Evolutionary conservation across 2,797 vertebrate species (phyloP).

Genomic region (Dryobates pubescens): DNA sequence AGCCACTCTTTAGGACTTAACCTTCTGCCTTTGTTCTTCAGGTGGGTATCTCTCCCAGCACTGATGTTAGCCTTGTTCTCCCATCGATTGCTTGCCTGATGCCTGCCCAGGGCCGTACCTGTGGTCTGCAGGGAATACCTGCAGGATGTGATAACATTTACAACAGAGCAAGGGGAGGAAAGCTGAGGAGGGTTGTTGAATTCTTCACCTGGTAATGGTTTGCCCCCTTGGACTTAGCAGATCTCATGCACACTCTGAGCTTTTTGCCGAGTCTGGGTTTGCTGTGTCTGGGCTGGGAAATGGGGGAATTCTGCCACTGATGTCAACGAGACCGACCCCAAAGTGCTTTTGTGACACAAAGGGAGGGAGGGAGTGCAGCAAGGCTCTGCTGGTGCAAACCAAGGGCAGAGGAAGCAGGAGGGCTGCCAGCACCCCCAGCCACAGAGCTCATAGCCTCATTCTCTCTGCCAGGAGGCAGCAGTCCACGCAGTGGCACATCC

Average conservation of each 20-base stretch:
- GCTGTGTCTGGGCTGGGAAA: rapidly evolving
- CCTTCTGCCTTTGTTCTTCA: neutral
- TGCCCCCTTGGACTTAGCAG: rapidly evolving
- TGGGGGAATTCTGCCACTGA: neutral
- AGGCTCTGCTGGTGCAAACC: neutral
- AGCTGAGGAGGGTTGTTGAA: neutral
- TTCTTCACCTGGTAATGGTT: neutral
- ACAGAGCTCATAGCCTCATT: neutral
- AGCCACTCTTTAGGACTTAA: neutral
- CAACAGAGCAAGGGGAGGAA: neutral
- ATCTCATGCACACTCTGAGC: neutral
- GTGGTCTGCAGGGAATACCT: neutral
- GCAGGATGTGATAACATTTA: neutral
- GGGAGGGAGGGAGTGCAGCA: rapidly evolving
- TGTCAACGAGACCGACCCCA: neutral
- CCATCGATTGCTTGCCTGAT: neutral
- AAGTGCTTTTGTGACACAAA: neutral
- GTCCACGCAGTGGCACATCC: rapidly evolving
- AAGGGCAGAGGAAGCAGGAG: neutral
- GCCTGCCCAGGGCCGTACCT: neutral
- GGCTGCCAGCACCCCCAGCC: neutral
- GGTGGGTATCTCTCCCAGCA: neutral
- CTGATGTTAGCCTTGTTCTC: neutral
- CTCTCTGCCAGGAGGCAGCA: neutral
- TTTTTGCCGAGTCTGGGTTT: neutral